Percentiles rank a stretch among this genome's conserved stretches.
These are phyloP conservation scores for Folsomia manolachei DNA, from an alignment of 2,888 invertebrate species.

Conservation along the genomic window DNA sequence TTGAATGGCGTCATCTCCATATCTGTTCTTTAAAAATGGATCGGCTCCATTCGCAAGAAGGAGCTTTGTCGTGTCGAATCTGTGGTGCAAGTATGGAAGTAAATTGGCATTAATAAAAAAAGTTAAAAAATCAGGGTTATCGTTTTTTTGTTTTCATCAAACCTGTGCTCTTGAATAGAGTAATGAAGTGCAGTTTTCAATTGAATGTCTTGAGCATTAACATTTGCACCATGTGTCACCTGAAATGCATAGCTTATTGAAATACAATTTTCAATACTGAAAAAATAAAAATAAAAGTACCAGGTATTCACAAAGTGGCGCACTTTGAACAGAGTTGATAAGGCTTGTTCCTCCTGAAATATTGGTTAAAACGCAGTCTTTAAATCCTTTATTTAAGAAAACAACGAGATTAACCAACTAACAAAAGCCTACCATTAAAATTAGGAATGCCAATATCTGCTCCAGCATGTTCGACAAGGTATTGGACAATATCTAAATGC, in stretches of 20 bases:
- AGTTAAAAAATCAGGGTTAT: no score
- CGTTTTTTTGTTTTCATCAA: no score
- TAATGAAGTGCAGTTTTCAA: conserved; percentile 89
- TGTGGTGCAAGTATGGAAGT: no score
- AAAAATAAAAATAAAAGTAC: not conserved
- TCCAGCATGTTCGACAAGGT: conserved; percentile 68
- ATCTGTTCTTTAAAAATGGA: conserved; percentile 70
- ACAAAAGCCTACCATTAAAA: conserved; percentile 64
- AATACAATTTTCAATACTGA: no score
- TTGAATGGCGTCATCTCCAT: conserved; percentile 84
- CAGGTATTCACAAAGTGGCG: conserved; percentile 73
- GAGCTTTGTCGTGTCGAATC: conserved; percentile 77
- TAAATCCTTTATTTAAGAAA: not conserved
- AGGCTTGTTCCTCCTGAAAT: conserved; percentile 74
- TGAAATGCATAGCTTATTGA: no score
- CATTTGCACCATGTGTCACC: conserved; percentile 71
- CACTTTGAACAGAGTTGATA: conserved; percentile 88
- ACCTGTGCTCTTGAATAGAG: conserved; percentile 68
- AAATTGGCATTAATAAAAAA: no score
- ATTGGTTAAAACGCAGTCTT: not conserved
- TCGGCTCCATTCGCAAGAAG: conserved; percentile 76
- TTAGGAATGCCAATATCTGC: conserved; percentile 82
- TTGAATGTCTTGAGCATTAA: conserved; percentile 84
- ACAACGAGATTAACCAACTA: not conserved
- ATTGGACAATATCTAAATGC: conserved; percentile 73